Percentiles rank a stretch among this genome's conserved stretches.
phyloP scores from a whole-genome alignment of 1,140 invertebrate genomes.

The Anadara kagoshimensis region DNA sequence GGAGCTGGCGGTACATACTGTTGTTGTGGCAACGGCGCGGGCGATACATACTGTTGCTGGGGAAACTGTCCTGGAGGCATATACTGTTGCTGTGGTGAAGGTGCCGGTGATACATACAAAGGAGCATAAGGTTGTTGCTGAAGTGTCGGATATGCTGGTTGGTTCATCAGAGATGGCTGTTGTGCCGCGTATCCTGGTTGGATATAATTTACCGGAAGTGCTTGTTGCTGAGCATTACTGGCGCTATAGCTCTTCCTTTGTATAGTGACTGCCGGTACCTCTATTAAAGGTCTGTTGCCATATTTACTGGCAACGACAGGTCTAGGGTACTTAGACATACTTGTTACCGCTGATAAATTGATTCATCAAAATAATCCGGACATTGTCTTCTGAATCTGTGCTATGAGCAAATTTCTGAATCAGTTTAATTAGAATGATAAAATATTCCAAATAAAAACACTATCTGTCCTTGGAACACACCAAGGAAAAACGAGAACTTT shows the following conservation, averaged over 20 bases:
- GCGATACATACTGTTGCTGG: too few species aligned
- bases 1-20: background rate
- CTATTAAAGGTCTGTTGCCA: conserved; percentile 20
- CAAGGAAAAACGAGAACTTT: too few species aligned
- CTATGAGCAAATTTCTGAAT: too few species aligned
- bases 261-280: conserved; percentile 4
- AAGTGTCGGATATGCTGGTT: background rate
- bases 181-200: background rate
- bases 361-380: too few species aligned
- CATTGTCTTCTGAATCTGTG: too few species aligned
- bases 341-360: too few species aligned
- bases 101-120: background rate
- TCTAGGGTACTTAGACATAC: too few species aligned
- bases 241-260: background rate
- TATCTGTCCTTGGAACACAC: too few species aligned
- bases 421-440: too few species aligned
- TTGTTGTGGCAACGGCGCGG: background rate
- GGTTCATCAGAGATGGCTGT: background rate
- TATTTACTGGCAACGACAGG: conserved; percentile 20
- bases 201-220: background rate
- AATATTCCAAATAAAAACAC: too few species aligned
- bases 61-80: background rate
- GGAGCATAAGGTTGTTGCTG: background rate
- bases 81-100: background rate
- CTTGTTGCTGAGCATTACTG: background rate